A percentile compares a stretch with the other conserved stretches of the same genome.
These are phyloP conservation scores for Apeira syringaria DNA, from an alignment of 2,888 invertebrate species.

Conservation along the genomic window DNA sequence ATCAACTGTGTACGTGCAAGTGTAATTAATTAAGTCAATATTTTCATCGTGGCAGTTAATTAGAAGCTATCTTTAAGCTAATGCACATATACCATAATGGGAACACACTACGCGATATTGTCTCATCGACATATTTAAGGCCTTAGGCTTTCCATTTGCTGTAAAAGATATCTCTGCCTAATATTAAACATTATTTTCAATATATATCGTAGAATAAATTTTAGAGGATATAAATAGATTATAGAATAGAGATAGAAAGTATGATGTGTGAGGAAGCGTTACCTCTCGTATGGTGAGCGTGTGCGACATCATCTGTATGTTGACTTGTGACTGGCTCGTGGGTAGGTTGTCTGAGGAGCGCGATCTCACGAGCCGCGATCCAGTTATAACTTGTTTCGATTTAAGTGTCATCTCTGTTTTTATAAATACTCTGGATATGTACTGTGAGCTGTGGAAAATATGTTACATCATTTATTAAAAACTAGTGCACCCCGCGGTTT, in stretches of 20 bases:
- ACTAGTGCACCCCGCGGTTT: too few species aligned
- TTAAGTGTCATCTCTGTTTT: constrained; percentile 97
- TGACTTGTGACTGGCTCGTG: constrained; percentile 96
- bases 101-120: background rate
- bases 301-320: constrained; percentile 97
- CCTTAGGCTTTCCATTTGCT: constrained; percentile 11
- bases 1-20: constrained; percentile 17
- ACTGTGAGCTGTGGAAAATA: constrained; percentile 88
- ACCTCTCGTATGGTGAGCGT: constrained; percentile 97
- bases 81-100: constrained; percentile 9
- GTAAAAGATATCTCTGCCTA: constrained; percentile 1
- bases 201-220: background rate
- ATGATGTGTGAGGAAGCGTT: constrained; percentile 44
- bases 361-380: constrained; percentile 91
- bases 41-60: constrained; percentile 15
- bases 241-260: constrained; percentile 3
- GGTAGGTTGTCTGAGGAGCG: constrained; percentile 95
- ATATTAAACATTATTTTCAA: background rate
- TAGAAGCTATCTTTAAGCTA: constrained; percentile 38
- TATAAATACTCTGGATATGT: constrained; percentile 96
- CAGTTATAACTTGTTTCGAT: constrained; percentile 91
- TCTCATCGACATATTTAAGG: constrained; percentile 2
- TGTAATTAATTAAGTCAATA: constrained; percentile 17
- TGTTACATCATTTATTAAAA: too few species aligned
- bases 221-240: background rate